Evolutionary conservation across 2,113 vertebrate species (phyloP), one percentile per base, ranked within the genome.

Genomic region (Sciurus niger): DNA sequence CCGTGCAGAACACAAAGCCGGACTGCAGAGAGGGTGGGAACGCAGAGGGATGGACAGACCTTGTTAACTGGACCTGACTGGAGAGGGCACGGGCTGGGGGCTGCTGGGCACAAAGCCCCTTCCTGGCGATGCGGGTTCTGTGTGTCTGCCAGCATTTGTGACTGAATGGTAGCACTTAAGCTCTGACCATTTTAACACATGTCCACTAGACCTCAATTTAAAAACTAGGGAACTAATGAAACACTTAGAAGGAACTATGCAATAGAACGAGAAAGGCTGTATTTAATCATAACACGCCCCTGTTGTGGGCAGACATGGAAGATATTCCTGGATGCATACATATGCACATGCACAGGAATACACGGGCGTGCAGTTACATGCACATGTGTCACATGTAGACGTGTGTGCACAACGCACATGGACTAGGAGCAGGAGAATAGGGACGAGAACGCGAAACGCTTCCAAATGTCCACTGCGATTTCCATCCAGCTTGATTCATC

Each of bases 341-440:
- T 2, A 7, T 28, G 2, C 30, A 4, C 24, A 20, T 17, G 53
- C 34, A 28, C 8, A 20, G 55, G 25, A 22, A 6, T 60, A 18
- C 7, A n/a, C 1, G 4, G 0, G 8, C n/a, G 53, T 32, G 37
- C 60, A 10, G 28, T 8, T 18, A 6, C 17, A 2, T 58, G 20
- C 24, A 4, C 34, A 4, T 11, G 9, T 30, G 53, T 22, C 20
- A 32, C 43, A 11, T 8, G 3, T 32, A 4, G 4, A 25, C 53
- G 34, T 65, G 13, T 12, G 22, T 34, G 16, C 60, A 34, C 10
- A 40, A 11, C 4, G 32, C 34, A 12, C 40, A 30, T 17, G 2
- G 12, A 24, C 25, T 22, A 0, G 18, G 16, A 58, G 8, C 17
- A 17, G 40, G 55, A 24, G 25, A 40, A 32, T 18, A 20, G 48